Conservation (phyloP, 2,888 invertebrate genomes). For the Chrysolina oricalcia region DNA sequence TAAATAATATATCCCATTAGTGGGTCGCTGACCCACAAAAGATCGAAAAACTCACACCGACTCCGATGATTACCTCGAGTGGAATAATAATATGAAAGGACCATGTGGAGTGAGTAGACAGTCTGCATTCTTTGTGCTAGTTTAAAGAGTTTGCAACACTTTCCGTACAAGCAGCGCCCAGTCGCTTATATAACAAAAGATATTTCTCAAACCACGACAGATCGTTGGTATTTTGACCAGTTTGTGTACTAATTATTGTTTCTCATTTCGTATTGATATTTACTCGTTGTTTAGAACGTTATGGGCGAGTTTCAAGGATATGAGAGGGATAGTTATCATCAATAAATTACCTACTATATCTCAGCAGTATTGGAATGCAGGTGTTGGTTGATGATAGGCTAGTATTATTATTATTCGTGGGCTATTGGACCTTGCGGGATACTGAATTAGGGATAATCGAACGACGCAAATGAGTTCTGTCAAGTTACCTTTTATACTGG, state of each 20-base stretch:
- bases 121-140: slow-evolving; percentile 24
- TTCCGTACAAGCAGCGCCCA: slow-evolving; percentile 31
- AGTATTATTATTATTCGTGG: no score
- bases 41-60: not conserved
- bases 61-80: not conserved
- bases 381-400: no score
- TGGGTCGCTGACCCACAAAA: not conserved
- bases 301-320: not conserved
- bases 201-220: slow-evolving; percentile 23
- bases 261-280: slow-evolving; percentile 4
- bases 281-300: not conserved
- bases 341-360: not conserved
- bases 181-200: slow-evolving; percentile 33
- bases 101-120: not conserved
- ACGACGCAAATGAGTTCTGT: no score
- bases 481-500: no score
- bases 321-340: not conserved
- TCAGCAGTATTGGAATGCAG: no score
- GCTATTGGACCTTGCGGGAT: no score
- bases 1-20: no score
- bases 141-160: slow-evolving; percentile 34
- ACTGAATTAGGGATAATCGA: no score
- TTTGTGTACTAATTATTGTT: slow-evolving; percentile 5
- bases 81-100: not conserved
- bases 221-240: not conserved